Evolutionary conservation across 2,888 invertebrate species (phyloP).

Genomic region (Spisula solida): DNA sequence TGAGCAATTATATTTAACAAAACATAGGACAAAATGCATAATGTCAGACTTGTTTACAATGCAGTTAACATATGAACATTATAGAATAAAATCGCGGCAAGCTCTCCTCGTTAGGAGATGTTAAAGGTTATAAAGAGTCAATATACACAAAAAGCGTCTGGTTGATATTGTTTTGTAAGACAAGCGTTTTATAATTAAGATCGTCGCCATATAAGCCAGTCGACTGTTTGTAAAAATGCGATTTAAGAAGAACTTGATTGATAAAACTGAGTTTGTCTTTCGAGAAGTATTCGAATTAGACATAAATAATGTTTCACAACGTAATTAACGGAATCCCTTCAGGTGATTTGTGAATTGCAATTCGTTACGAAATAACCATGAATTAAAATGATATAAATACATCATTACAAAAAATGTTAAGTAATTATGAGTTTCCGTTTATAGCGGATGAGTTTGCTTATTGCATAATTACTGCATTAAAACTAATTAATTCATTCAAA

Average conservation of each 20-base stretch:
- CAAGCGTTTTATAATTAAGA: conserved; percentile 15
- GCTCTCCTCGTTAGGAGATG: conserved; percentile 18
- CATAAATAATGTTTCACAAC: neutral
- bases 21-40: neutral
- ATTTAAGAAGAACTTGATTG: neutral
- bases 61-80: conserved; percentile 9
- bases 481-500: conserved; percentile 7
- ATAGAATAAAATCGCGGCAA: neutral
- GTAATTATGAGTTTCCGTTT: neutral
- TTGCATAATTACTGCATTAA: neutral
- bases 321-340: neutral
- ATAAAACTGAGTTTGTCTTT: neutral
- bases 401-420: neutral
- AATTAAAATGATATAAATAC: neutral
- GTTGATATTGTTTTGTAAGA: neutral
- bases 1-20: neutral
- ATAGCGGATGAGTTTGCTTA: neutral
- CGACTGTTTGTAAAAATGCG: neutral
- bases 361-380: neutral
- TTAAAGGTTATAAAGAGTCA: conserved; percentile 17
- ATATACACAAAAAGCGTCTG: conserved; percentile 21
- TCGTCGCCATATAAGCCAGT: neutral
- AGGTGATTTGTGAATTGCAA: neutral
- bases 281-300: neutral
- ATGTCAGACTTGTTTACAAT: conserved; percentile 8